Evolutionary conservation across 1,140 invertebrate genomes (phyloP), one percentile per base, ranked within the genome.

Genomic region (Drosophila lowei): DNA sequence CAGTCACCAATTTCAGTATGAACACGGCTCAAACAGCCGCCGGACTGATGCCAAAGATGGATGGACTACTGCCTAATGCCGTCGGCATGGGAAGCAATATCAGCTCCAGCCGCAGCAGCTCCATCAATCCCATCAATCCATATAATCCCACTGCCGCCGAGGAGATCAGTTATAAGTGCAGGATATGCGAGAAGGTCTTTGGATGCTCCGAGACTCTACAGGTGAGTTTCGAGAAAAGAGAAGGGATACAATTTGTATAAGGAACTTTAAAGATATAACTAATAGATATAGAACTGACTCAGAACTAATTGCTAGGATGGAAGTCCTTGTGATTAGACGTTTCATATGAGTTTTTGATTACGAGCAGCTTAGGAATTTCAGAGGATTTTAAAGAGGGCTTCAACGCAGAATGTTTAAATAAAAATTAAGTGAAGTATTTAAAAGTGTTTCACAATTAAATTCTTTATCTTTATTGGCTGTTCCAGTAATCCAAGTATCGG

Each of bases 171-270:
- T 91, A 79, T 48, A 91, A 91, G 56, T 91, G 90, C 48, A 68
- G 77, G 34, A 90, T 91, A 15, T 91, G 90, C 59, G 90, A 91
- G 46, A 91, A 91, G 56, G 84, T 91, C 46, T 91, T 91, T 49
- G 90, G 90, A n/a, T 91, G 89, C 73, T 81, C 83, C 2, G 77
- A 88, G 58, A 91, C 89, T n/a, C 52, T 91, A 21, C 84, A 91
- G 84, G 90, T 91, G 59, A 90, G 83, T 59, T 46, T 11, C 1
- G 3, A 38, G 11, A 18, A 4, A 21, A 3, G 11, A n/a, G 8
- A 6, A 25, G 18, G 18, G 16, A 34, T 9, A 34, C 6, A 34
- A 3, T 34, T 11, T 34, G 8, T 30, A 28, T 9, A 4, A 13
- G 49, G 23, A 25, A 25, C 5, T 25, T 6, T 25, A 52, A 16